A percentile compares a stretch with the other conserved stretches of the same genome.
These are phyloP conservation scores for Carassius carassius DNA, from an alignment of 2,113 vertebrate genomes.

Conservation along the genomic window DNA sequence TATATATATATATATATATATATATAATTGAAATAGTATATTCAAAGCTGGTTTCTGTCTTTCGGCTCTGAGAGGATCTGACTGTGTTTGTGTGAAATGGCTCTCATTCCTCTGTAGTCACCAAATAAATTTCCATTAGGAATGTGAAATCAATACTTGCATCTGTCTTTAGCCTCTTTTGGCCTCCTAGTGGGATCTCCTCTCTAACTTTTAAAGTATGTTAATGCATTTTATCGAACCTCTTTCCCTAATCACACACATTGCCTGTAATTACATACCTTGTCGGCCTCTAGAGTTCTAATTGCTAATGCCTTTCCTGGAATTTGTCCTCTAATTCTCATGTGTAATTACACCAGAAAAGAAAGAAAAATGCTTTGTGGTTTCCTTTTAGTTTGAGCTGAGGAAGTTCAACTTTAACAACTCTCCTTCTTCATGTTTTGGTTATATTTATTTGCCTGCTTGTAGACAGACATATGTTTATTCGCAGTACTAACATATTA, in stretches of 20 bases:
- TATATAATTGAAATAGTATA: neutral
- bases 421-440: neutral
- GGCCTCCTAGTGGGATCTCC: conserved; percentile 67
- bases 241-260: conserved; percentile 81
- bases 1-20: no score
- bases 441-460: neutral
- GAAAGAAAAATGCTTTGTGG: conserved; percentile 69
- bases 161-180: conserved; percentile 69
- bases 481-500: no score
- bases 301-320: conserved; percentile 81
- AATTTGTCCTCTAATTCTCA: conserved; percentile 75
- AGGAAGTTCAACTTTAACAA: conserved; percentile 22
- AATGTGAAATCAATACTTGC: conserved; percentile 77
- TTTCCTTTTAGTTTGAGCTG: conserved; percentile 56
- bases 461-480: neutral
- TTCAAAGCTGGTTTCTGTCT: neutral
- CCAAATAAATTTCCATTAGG: conserved; percentile 77
- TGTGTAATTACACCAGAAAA: conserved; percentile 69
- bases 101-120: conserved; percentile 69
- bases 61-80: conserved; percentile 50
- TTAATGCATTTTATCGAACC: conserved; percentile 83
- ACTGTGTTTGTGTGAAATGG: conserved; percentile 63
- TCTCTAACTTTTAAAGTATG: conserved; percentile 78
- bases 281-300: conserved; percentile 71
- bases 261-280: conserved; percentile 79